Percentiles rank a stretch among this genome's conserved stretches.
Evolutionary conservation across 2,888 invertebrate genomes (phyloP).

Genomic region (Hirtodrosophila confusa): DNA sequence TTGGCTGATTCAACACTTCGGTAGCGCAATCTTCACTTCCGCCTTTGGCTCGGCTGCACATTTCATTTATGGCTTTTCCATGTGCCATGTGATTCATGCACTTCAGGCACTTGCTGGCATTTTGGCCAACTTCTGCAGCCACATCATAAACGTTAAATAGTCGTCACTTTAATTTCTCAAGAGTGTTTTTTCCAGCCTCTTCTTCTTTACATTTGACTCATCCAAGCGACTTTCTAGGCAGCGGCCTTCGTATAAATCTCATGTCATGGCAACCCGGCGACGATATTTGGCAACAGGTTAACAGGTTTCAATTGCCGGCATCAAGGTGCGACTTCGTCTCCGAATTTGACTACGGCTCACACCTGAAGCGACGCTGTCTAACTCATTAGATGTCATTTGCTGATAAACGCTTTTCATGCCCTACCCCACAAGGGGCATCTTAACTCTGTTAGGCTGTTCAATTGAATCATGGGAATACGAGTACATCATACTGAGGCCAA

Average conservation of each 20-base stretch:
- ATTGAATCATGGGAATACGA: too few relatives aligned
- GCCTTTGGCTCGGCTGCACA: conserved; percentile 35
- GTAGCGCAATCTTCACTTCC: conserved; percentile 69
- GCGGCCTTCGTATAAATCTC: conserved; percentile 43
- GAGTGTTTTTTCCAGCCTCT: not conserved
- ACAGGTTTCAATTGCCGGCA: conserved; percentile 62
- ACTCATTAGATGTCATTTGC: conserved; percentile 79
- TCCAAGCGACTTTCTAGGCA: conserved; percentile 58
- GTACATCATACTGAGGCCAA: too few relatives aligned
- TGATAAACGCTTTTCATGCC: conserved; percentile 61
- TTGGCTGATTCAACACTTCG: conserved; percentile 66
- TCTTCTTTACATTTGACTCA: conserved; percentile 55
- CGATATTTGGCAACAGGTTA: conserved; percentile 75
- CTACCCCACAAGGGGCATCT: conserved; percentile 10
- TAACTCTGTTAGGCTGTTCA: not conserved
- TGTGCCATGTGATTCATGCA: conserved; percentile 49
- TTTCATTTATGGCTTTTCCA: conserved; percentile 28
- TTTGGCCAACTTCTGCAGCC: conserved; percentile 39
- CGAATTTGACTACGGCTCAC: conserved; percentile 35
- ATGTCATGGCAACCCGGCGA: conserved; percentile 21
- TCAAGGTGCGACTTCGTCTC: conserved; percentile 58
- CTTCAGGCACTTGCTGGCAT: conserved; percentile 25
- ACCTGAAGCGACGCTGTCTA: conserved; percentile 64
- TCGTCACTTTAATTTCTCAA: conserved; percentile 16
- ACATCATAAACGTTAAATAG: conserved; percentile 39